phyloP scores from a whole-genome alignment of 1,140 invertebrate species.

The Eriosoma lanigerum region DNA sequence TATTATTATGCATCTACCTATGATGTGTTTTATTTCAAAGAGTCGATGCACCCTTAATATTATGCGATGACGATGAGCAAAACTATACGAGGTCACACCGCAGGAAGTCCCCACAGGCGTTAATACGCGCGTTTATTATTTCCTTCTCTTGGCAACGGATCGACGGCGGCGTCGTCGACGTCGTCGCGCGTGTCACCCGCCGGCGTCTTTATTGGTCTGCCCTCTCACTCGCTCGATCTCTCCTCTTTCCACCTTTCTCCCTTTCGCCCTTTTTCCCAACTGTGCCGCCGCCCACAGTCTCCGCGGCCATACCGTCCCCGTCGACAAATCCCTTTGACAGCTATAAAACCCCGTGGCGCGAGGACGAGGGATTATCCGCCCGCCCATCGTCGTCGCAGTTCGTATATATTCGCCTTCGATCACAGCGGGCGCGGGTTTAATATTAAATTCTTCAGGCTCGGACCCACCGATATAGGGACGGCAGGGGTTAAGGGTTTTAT shows the following conservation, averaged over 20 bases:
- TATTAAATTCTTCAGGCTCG: conserved; percentile 36
- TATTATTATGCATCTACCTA: too few relatives aligned
- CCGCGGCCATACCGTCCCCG: neutral
- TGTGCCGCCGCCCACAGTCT: neutral
- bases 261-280: too few relatives aligned
- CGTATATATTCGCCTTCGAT: conserved; percentile 32
- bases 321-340: conserved; percentile 46
- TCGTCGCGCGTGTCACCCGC: conserved; percentile 32
- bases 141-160: conserved; percentile 17
- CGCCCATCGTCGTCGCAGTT: neutral
- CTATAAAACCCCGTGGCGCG: conserved; percentile 32
- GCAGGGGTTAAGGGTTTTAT: conserved; percentile 4
- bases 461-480: neutral
- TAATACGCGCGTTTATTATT: conserved; percentile 50
- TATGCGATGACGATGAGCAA: too few relatives aligned
- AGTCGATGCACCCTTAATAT: too few relatives aligned
- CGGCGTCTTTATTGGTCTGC: conserved; percentile 43
- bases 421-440: conserved; percentile 48
- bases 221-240: too few relatives aligned
- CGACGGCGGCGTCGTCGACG: neutral
- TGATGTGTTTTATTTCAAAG: too few relatives aligned
- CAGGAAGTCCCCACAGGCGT: conserved; percentile 25
- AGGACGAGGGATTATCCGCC: conserved; percentile 36
- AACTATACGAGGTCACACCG: conserved; percentile 35
- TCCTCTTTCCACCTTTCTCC: neutral